These are phyloP conservation scores for Anaspis maculata DNA, from an alignment of 2,888 invertebrate species.

Conservation along the genomic window DNA sequence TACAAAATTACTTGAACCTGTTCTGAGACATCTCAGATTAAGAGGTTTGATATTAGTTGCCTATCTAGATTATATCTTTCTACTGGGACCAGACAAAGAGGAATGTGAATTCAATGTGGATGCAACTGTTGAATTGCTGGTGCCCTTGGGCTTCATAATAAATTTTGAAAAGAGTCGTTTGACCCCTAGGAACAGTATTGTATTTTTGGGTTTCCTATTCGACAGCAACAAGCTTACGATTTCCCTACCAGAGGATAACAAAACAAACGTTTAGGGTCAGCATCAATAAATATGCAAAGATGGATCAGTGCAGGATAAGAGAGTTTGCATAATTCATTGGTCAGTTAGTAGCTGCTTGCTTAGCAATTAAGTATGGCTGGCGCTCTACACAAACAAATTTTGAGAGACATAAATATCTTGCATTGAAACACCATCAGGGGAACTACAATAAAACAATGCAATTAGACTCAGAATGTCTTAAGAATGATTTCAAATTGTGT, in stretches of 20 bases:
- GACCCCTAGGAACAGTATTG: not conserved
- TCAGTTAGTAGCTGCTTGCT: conserved; percentile 9
- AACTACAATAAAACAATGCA: conserved; percentile 3
- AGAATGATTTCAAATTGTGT: too few relatives aligned
- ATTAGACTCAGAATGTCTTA: too few relatives aligned
- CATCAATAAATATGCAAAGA: too few relatives aligned
- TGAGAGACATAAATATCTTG: conserved; percentile 1
- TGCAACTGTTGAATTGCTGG: too few relatives aligned
- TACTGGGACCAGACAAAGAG: too few relatives aligned
- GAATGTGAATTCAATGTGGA: too few relatives aligned
- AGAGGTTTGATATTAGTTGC: too few relatives aligned
- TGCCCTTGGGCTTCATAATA: conserved; percentile 16
- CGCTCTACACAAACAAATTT: too few relatives aligned
- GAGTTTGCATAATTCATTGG: conserved; percentile 11
- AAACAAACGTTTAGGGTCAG: not conserved
- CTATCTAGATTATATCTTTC: too few relatives aligned
- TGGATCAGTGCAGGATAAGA: conserved; percentile 4
- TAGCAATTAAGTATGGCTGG: conserved; percentile 11
- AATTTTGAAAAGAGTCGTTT: conserved; percentile 14
- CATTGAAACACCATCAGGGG: not conserved
- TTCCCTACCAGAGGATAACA: conserved; percentile 3
- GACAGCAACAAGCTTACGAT: conserved; percentile 8
- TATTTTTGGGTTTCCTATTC: conserved; percentile 13
- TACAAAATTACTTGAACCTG: too few relatives aligned
- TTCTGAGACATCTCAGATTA: too few relatives aligned